A percentile compares a stretch with the other conserved stretches of the same genome.
Evolutionary conservation across 2,113 vertebrate genomes (phyloP).

Genomic region (Marcusenius ussheri): DNA sequence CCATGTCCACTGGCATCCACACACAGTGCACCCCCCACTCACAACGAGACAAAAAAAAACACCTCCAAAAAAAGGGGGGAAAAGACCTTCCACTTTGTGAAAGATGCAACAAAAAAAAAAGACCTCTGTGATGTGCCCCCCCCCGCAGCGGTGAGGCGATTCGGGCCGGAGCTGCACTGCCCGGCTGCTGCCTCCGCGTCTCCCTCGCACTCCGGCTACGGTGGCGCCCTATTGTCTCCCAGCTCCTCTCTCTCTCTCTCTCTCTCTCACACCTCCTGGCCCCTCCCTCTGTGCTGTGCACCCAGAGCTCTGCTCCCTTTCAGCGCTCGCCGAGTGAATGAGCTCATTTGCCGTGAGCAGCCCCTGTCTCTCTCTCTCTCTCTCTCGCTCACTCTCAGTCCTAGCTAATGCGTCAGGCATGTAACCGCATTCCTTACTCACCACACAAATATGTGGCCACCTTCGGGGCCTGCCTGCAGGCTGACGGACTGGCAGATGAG

Average conservation of each 20-base stretch:
- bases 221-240: slow-evolving; percentile 67
- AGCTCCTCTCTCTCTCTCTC: slow-evolving; percentile 38
- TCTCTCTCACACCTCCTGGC: slow-evolving; percentile 3
- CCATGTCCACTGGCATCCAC: slow-evolving; percentile 77
- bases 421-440: slow-evolving; percentile 89
- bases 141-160: background rate
- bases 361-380: slow-evolving; percentile 33
- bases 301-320: slow-evolving; percentile 16
- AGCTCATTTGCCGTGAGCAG: slow-evolving; percentile 64
- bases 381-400: slow-evolving; percentile 46
- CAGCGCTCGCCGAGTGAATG: slow-evolving; percentile 53
- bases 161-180: background rate
- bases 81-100: background rate
- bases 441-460: slow-evolving; percentile 75
- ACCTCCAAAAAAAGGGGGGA: too few species aligned
- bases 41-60: slow-evolving; percentile 8
- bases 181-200: slow-evolving; percentile 17
- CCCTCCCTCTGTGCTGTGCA: slow-evolving; percentile 8
- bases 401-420: slow-evolving; percentile 73
- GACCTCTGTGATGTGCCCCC: background rate
- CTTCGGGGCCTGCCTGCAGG: slow-evolving; percentile 56
- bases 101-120: background rate
- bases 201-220: slow-evolving; percentile 50
- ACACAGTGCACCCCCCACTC: slow-evolving; percentile 41
- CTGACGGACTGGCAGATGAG: slow-evolving; percentile 25